phyloP scores from a whole-genome alignment of 1,140 invertebrate species.

The Nasonia vitripennis region DNA sequence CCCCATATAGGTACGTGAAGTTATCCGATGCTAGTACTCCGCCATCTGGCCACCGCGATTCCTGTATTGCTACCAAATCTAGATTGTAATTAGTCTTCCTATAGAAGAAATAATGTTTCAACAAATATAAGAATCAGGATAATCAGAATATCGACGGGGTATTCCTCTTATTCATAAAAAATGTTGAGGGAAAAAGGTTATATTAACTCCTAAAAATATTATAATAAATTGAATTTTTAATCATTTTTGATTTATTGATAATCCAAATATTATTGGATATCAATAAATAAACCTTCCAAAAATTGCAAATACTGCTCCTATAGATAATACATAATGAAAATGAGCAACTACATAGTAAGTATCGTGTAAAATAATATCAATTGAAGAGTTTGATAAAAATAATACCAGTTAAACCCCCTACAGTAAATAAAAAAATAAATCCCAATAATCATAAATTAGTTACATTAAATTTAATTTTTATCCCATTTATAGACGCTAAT shows the following conservation, averaged over 20 bases:
- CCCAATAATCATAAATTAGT: too few species aligned
- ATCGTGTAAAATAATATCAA: slow-evolving; percentile 83
- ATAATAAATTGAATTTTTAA: background rate
- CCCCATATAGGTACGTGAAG: too few species aligned
- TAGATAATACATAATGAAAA: slow-evolving; percentile 83
- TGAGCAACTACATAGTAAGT: slow-evolving; percentile 87
- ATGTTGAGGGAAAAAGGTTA: slow-evolving; percentile 86
- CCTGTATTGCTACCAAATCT: too few species aligned
- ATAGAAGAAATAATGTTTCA: slow-evolving; percentile 75
- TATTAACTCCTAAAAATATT: slow-evolving; percentile 82
- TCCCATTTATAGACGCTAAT: slow-evolving; percentile 63
- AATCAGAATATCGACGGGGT: slow-evolving; percentile 84
- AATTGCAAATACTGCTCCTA: slow-evolving; percentile 83
- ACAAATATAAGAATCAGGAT: slow-evolving; percentile 77
- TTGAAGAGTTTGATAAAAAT: slow-evolving; percentile 78
- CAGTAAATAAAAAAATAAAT: slow-evolving; percentile 74
- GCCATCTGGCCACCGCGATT: too few species aligned
- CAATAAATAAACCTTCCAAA: slow-evolving; percentile 81
- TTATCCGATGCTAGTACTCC: too few species aligned
- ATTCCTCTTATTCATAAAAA: slow-evolving; percentile 84
- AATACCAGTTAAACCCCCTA: slow-evolving; percentile 80
- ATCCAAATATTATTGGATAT: slow-evolving; percentile 81
- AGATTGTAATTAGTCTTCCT: background rate
- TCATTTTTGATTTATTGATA: slow-evolving; percentile 54
- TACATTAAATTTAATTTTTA: slow-evolving; percentile 75